phyloP scores from a whole-genome alignment of 2,113 vertebrate species.

The human region GRCh38 chr3:89653001-89653500 shows the following conservation, averaged over 20 bases:
- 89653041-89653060: background rate
- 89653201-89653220: background rate
- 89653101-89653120: background rate
- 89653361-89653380: background rate
- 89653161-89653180: background rate
- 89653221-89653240: background rate
- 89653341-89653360: background rate
- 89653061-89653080: fast-evolving
- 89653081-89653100: background rate
- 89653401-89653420: background rate
- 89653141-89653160: background rate
- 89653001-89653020: background rate
- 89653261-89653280: background rate
- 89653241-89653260: background rate
- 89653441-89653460: background rate
- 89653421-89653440: background rate
- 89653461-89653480: background rate
- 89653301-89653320: background rate
- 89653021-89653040: background rate
- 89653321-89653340: background rate
- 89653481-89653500: background rate
- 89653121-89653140: background rate
- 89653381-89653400: background rate
- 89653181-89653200: background rate
- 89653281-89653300: fast-evolving